Conservation (phyloP, 2,797 vertebrate species). For the Pseudochirops cupreus region DNA sequence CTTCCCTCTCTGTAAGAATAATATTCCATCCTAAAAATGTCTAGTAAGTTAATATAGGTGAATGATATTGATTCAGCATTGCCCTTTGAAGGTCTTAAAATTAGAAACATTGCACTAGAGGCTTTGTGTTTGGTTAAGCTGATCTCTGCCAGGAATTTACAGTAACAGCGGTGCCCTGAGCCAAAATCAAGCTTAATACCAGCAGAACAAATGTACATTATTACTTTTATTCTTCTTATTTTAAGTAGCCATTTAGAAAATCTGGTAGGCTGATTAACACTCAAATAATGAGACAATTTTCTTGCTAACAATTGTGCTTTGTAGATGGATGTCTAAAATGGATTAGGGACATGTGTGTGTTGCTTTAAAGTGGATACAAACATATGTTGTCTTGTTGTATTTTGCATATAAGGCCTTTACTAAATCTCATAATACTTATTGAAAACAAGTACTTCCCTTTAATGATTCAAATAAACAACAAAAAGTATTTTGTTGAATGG, state of each 20-base stretch:
- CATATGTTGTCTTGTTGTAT: background rate
- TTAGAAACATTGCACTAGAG: background rate
- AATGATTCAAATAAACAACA: background rate
- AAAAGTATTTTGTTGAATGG: background rate
- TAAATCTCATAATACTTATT: background rate
- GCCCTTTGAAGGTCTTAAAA: background rate
- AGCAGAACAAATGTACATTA: background rate
- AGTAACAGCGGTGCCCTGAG: background rate
- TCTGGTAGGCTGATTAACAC: background rate
- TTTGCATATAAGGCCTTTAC: background rate
- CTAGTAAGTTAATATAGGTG: background rate
- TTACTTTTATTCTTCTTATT: background rate
- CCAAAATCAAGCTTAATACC: background rate
- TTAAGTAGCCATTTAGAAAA: background rate
- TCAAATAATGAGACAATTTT: background rate
- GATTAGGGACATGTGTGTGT: background rate
- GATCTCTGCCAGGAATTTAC: conserved; percentile 2
- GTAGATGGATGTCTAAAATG: background rate
- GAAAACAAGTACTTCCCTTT: background rate
- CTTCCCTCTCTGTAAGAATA: background rate
- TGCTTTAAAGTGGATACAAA: background rate
- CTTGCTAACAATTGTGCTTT: background rate
- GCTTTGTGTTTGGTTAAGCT: background rate
- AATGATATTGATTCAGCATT: background rate
- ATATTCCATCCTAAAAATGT: background rate